phyloP scores from a whole-genome alignment of 2,888 invertebrate species.

The Craniophora ligustri region DNA sequence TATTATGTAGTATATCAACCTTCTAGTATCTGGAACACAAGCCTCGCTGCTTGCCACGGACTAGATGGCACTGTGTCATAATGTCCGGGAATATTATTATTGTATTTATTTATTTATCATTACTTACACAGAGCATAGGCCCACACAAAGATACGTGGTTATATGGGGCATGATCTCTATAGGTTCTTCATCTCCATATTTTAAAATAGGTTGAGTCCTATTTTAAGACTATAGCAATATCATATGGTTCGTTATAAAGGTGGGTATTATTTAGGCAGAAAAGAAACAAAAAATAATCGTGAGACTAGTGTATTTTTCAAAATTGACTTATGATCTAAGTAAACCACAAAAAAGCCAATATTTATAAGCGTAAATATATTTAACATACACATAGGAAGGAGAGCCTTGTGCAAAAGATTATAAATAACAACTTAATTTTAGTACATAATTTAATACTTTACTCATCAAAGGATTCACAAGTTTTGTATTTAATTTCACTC shows the following conservation, averaged over 20 bases:
- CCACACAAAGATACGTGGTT: no score
- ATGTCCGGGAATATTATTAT: no score
- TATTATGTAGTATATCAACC: no score
- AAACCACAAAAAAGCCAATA: slow-evolving; percentile 57
- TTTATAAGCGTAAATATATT: slow-evolving; percentile 53
- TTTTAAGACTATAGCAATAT: no score
- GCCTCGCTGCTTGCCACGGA: no score
- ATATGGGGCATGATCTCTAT: no score
- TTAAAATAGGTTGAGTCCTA: no score
- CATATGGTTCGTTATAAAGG: not conserved
- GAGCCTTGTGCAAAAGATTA: slow-evolving; percentile 59
- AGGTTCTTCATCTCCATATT: no score
- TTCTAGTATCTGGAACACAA: no score
- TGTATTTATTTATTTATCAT: no score
- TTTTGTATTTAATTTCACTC: slow-evolving; percentile 31
- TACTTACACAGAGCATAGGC: no score
- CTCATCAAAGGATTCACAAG: slow-evolving; percentile 23
- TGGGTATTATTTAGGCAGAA: not conserved
- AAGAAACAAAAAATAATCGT: slow-evolving; percentile 34
- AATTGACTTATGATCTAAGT: slow-evolving; percentile 57
- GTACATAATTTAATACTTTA: slow-evolving; percentile 43
- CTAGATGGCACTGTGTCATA: no score
- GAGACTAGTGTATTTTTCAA: slow-evolving; percentile 69
- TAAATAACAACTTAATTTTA: slow-evolving; percentile 43
- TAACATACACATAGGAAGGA: slow-evolving; percentile 41